phyloP scores from a whole-genome alignment of 2,888 invertebrate species.

The Erannis defoliaria region DNA sequence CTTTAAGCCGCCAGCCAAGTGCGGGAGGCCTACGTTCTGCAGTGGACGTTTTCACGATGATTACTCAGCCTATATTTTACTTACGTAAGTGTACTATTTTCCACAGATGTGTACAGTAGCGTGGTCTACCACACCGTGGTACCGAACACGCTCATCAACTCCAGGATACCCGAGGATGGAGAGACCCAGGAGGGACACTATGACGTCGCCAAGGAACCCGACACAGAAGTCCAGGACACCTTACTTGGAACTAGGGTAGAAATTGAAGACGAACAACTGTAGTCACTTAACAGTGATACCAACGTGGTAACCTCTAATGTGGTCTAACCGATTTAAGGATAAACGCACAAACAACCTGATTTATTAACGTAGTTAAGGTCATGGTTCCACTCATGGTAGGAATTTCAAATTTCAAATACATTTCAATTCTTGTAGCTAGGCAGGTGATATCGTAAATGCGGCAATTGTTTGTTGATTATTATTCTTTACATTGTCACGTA shows the following conservation, averaged over 20 bases:
- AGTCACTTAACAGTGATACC: slow-evolving; percentile 4
- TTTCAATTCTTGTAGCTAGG: too few relatives aligned
- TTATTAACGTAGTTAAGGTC: neutral
- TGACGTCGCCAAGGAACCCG: slow-evolving; percentile 33
- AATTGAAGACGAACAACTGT: slow-evolving; percentile 39
- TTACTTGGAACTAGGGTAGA: slow-evolving; percentile 28
- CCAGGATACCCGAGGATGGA: slow-evolving; percentile 22
- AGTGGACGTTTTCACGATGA: too few relatives aligned
- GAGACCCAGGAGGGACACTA: slow-evolving; percentile 42
- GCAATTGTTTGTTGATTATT: too few relatives aligned
- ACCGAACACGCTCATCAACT: slow-evolving; percentile 52
- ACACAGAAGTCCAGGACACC: slow-evolving; percentile 11
- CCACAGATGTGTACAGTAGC: slow-evolving; percentile 44
- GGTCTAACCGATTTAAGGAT: neutral
- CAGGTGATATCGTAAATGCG: too few relatives aligned
- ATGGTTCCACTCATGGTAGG: too few relatives aligned
- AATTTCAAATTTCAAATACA: too few relatives aligned
- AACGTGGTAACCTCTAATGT: neutral
- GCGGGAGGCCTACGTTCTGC: too few relatives aligned
- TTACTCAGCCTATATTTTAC: neutral
- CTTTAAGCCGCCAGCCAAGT: too few relatives aligned
- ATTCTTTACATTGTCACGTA: too few relatives aligned
- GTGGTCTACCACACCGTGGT: slow-evolving; percentile 55
- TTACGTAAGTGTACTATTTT: neutral
- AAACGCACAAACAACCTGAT: neutral